Evolutionary conservation across 2,888 invertebrate genomes (phyloP), one percentile per base, ranked within the genome.

Genomic region (Athalia cordata): DNA sequence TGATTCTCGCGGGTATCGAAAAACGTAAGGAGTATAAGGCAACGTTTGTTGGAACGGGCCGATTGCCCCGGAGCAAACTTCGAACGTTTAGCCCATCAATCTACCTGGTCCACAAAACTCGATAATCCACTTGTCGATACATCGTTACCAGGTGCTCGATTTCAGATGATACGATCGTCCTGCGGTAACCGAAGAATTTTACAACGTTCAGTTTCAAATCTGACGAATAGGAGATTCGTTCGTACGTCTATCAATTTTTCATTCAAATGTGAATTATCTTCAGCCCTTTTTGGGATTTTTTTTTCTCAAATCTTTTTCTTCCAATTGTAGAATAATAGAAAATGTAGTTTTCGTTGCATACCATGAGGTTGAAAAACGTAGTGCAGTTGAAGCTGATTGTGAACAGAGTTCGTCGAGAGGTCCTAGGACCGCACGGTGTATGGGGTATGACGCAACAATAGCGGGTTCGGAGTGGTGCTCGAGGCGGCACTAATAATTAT

Each of bases 401-500:
- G 29, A 29, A 29, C 29, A 29, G 29, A 29, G 29, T 29, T 29
- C 29, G 29, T 29, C 59, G 57, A 72, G 29, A 72, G 59, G 29
- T 68, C 45, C 52, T 72, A 45, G 11, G 45, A 59, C 52, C 47
- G 13, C 66, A 13, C 29, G 11, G 52, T 55, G 55, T 55, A 43
- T 43, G 49, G 43, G 50, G 77, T 72, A 77, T 70, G 77, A 70
- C 43, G 77, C 70, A 77, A 77, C 77, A 77, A 77, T 77, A 77
- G 77, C 77, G 50, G 77, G 49, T 77, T 59, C 80, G 81, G 80
- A 88, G 87, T 86, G 86, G 86, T 85, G 81, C 87, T 88, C 84
- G 85, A 88, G 84, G 82, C 84, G 82, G 85, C 86, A 86, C 88
- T 87, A 86, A 88, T 87, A 87, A 88, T 88, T 86, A 88, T 88